A percentile compares a stretch with the other conserved stretches of the same genome.
Evolutionary conservation across 2,888 invertebrate genomes (phyloP).

Genomic region (Sarcophaga variegata): DNA sequence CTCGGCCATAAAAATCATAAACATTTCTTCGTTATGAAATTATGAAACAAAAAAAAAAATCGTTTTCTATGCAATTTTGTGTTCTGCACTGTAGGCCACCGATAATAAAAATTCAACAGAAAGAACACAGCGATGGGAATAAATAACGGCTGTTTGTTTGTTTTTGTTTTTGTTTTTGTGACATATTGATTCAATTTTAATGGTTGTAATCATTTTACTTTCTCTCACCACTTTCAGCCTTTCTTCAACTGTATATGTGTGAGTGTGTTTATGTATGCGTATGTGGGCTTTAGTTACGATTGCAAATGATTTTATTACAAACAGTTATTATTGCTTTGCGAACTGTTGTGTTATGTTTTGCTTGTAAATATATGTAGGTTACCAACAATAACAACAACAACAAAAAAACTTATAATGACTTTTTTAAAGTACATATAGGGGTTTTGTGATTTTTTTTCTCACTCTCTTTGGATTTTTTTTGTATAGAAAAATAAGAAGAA

Average conservation of each 20-base stretch:
- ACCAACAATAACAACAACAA: slow-evolving; percentile 23
- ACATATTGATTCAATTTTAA: slow-evolving; percentile 48
- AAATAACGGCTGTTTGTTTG: too few relatives aligned
- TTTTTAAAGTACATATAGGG: slow-evolving; percentile 18
- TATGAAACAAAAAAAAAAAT: too few relatives aligned
- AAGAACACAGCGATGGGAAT: too few relatives aligned
- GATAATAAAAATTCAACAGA: too few relatives aligned
- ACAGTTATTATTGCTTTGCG: too few relatives aligned
- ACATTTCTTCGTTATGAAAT: too few relatives aligned
- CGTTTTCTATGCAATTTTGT: too few relatives aligned
- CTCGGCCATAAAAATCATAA: too few relatives aligned
- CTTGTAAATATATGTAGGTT: slow-evolving; percentile 51
- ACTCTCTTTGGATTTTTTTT: not conserved
- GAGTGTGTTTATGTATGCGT: not conserved
- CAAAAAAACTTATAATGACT: slow-evolving; percentile 42
- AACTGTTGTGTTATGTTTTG: too few relatives aligned
- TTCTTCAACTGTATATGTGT: not conserved
- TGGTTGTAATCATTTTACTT: slow-evolving; percentile 31
- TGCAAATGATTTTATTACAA: too few relatives aligned
- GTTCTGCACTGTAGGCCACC: too few relatives aligned
- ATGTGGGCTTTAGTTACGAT: slow-evolving; percentile 36
- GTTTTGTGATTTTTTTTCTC: not conserved
- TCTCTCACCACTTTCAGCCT: too few relatives aligned
- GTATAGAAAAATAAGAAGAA: not conserved
- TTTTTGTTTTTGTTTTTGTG: slow-evolving; percentile 5